phyloP scores from a whole-genome alignment of 2,797 vertebrate genomes.

The Cheirogaleus major region DNA sequence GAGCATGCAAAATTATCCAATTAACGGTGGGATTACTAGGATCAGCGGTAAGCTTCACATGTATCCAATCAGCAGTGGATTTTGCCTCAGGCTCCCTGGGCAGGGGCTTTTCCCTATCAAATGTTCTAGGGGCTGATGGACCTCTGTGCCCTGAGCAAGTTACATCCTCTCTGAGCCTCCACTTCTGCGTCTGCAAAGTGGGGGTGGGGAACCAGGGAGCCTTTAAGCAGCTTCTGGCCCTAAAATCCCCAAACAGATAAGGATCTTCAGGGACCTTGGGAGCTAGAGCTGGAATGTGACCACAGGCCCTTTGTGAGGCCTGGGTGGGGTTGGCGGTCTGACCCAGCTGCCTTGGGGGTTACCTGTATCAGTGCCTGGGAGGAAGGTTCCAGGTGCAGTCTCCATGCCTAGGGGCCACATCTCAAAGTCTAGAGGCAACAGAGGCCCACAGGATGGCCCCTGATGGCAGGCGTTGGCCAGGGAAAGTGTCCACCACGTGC shows the following conservation, averaged over 20 bases:
- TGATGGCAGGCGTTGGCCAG: fast-evolving
- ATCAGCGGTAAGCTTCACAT: too few species aligned
- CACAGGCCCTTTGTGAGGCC: neutral
- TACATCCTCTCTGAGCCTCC: neutral
- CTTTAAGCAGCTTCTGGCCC: neutral
- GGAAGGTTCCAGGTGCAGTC: neutral
- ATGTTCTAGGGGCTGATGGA: too few species aligned
- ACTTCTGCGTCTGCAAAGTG: neutral
- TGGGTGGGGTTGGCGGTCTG: neutral
- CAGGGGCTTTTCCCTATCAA: too few species aligned
- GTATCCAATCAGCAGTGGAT: too few species aligned
- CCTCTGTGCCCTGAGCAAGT: neutral
- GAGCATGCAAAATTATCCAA: too few species aligned
- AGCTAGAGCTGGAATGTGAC: neutral
- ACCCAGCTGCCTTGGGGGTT: neutral
- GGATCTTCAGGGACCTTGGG: neutral
- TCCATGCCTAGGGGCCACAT: neutral
- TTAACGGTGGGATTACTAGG: too few species aligned
- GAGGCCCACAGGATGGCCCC: neutral
- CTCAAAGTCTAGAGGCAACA: neutral
- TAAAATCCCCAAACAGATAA: neutral
- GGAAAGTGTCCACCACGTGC: too few species aligned
- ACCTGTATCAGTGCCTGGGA: neutral
- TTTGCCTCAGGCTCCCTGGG: too few species aligned
- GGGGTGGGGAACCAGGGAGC: neutral